Base-by-base conservation (phyloP, 2,113 vertebrate species). In the Thryonomys swinderianus region DNA sequence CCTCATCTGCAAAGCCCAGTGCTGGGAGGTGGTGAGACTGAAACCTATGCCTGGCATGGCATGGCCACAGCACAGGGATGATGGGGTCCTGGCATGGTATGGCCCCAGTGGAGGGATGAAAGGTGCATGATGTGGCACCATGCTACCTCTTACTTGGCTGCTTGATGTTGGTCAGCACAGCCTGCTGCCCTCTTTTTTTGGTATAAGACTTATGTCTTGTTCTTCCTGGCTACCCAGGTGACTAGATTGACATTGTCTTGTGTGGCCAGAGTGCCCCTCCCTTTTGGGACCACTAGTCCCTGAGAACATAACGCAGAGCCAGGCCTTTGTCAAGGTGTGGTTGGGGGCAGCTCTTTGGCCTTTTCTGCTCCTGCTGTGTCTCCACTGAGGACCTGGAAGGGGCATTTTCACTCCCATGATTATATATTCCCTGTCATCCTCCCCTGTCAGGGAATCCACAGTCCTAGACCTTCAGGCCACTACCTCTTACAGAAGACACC, bases 261-360 rank as follows among this genome's bases (percentile, higher is more conserved):
- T 12, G 42, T 11, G 14, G 53, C 32, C 27, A 55, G 94, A 27
- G 20, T 14, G 32, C 87, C 30, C 17, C 42, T 21, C 42, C 12
- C 25, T 30, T 30, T 71, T 84, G 23, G 37, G 4, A 9, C 1
- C 34, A 0, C 21, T 23, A 32, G 69, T 34, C 90, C 4, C 7
- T 21, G n/a, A 81, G 78, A 45, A 42, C 34, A 64, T 0, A 1
- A 1, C 10, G 30, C 8, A 32, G 53, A 25, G 8, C 14, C 0
- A 8, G 0, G 48, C 42, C 27, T 6, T 30, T 4, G 12, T 78
- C 92, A 1, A 8, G 73, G 37, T 48, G 27, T 32, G 20, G 9
- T 37, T 2, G 10, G 62, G n/a, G 17, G 78, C 0, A 1, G 45
- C 32, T 32, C 13, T 1, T 30, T 53, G n/a, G 20, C 34, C 42